phyloP scores from a whole-genome alignment of 2,113 vertebrate genomes.

The Cyrtonyx montezumae region DNA sequence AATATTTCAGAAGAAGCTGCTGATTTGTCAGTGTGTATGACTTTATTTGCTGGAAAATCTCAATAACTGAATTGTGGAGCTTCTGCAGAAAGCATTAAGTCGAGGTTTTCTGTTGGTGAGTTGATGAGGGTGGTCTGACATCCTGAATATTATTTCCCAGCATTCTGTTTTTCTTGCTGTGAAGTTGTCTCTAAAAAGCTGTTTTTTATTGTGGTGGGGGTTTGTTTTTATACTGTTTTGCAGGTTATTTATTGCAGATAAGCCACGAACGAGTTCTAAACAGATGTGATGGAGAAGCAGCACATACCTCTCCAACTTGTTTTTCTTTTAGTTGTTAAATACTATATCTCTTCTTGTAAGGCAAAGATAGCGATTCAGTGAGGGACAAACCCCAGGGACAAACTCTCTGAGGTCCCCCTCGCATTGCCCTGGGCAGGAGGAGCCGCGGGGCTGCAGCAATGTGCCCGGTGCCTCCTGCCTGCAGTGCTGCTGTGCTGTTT shows the following conservation, averaged over 20 bases:
- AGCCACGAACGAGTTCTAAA: background rate
- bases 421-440: background rate
- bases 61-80: background rate
- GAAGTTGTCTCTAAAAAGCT: constrained; percentile 4
- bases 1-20: constrained; percentile 17
- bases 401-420: background rate
- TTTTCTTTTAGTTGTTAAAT: background rate
- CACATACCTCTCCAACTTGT: background rate
- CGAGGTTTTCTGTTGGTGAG: constrained; percentile 19
- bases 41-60: constrained; percentile 25
- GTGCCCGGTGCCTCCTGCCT: background rate
- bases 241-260: background rate
- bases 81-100: background rate
- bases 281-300: background rate
- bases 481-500: fast-evolving
- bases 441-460: background rate
- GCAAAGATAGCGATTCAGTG: background rate
- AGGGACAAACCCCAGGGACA: background rate
- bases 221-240: constrained; percentile 26
- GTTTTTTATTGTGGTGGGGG: background rate
- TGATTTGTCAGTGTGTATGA: background rate
- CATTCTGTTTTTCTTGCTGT: background rate
- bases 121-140: constrained; percentile 18
- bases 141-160: constrained; percentile 33
- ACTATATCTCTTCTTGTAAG: background rate